Base-by-base conservation (phyloP, 1,140 invertebrate species). In the Oryctes rhinoceros region DNA sequence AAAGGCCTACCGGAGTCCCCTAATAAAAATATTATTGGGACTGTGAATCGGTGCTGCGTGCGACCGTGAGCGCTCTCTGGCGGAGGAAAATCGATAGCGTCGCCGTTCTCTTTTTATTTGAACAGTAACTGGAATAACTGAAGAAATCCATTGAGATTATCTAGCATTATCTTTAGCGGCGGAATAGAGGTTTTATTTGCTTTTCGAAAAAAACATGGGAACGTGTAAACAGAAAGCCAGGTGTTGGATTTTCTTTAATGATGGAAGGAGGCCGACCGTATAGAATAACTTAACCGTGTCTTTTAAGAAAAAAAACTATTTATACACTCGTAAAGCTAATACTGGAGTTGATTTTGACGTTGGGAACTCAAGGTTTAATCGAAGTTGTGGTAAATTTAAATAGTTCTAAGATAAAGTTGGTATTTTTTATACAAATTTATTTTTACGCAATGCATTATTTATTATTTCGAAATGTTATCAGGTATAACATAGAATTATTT, bases 211-310 rank as follows among this genome's bases (percentile, higher is more conserved):
- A 59, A 59, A 59, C 53, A 59, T 59, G 53, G 53, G 53, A 59
- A 59, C 53, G 53, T 59, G 53, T 59, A 59, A 59, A 59, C 53
- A 59, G 53, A 59, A n/a, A 59, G 53, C 53, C 53, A 59, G 53
- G 53, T 59, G 53, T 59, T 59, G 53, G 53, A 59, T 59, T 18
- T 59, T 59, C 53, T 59, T 59, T 59, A n/a, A 18, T 59, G 18
- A 59, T n/a, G 53, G 53, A 59, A n/a, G 53, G 53, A 18, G 53
- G 15, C 53, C 53, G 53, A 59, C 49, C n/a, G 49, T 53, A 30
- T 30, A 30, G 24, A 30, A 30, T 30, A 30, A 30, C 39, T 44
- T 44, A 44, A 44, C 39, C 39, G 39, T 44, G 39, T 44, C 39
- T 44, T 44, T 44, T 44, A 44, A 30, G 2, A 44, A 44, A 44